phyloP scores from a whole-genome alignment of 2,888 invertebrate species.

The Oxyteleia sp. region DNA sequence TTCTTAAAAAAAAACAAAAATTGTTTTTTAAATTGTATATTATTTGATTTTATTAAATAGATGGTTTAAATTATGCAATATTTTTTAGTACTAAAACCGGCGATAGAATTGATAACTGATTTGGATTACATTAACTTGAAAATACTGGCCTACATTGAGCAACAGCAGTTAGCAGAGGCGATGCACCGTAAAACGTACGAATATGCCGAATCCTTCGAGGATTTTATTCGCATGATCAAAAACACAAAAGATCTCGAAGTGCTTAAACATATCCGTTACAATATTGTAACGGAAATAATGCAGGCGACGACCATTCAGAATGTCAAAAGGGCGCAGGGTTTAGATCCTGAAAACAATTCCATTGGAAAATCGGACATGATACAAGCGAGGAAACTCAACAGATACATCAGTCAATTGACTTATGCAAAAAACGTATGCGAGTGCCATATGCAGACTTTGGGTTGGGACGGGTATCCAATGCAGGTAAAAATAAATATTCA shows the following conservation, averaged over 20 bases:
- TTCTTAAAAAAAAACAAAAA: no score
- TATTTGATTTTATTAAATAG: no score
- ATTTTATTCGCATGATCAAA: constrained; percentile 94
- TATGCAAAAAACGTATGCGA: constrained; percentile 95
- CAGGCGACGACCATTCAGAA: constrained; percentile 97
- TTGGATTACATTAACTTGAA: constrained; percentile 97
- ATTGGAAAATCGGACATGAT: constrained; percentile 92
- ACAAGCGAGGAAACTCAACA: constrained; percentile 94
- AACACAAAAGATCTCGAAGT: constrained; percentile 94
- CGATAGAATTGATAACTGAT: constrained; percentile 94
- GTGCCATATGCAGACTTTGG: constrained; percentile 91
- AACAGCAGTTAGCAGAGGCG: constrained; percentile 92
- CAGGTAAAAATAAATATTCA: constrained; percentile 80
- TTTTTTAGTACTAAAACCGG: constrained; percentile 92
- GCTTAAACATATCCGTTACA: constrained; percentile 94
- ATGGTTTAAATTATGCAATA: no score
- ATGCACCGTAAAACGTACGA: constrained; percentile 94
- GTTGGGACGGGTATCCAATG: constrained; percentile 91
- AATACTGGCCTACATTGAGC: constrained; percentile 94
- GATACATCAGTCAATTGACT: constrained; percentile 94
- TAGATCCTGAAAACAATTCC: constrained; percentile 90
- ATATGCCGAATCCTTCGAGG: constrained; percentile 96
- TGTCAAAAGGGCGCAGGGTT: constrained; percentile 94
- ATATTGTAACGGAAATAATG: constrained; percentile 97
- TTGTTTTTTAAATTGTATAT: no score